Conservation (phyloP, 2,797 vertebrate species). For the Ficedula albicollis region DNA sequence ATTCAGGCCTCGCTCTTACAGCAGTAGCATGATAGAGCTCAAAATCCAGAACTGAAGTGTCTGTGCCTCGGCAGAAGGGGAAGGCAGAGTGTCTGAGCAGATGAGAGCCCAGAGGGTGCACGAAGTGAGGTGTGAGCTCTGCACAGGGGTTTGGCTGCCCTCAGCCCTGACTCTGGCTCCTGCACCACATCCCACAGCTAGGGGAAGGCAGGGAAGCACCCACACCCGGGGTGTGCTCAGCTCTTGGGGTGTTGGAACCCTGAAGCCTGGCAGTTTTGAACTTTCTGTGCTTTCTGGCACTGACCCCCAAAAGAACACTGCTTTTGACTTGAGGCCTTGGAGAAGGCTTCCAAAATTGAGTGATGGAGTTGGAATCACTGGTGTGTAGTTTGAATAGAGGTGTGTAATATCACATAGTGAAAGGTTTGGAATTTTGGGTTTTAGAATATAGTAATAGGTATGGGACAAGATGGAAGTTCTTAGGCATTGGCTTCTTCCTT, state of each 20-base stretch:
- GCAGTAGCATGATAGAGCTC: rapidly evolving
- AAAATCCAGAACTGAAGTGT: background rate
- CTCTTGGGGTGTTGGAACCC: background rate
- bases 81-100: background rate
- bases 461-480: too few species aligned
- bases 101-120: background rate
- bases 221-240: background rate
- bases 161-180: background rate
- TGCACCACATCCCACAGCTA: rapidly evolving
- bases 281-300: too few species aligned
- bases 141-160: background rate
- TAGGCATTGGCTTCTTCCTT: too few species aligned
- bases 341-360: too few species aligned
- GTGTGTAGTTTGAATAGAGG: too few species aligned
- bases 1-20: background rate
- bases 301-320: too few species aligned
- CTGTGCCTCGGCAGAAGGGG: background rate
- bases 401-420: too few species aligned
- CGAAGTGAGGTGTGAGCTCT: rapidly evolving
- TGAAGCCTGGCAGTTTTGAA: too few species aligned
- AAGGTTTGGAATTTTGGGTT: too few species aligned
- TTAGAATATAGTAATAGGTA: too few species aligned
- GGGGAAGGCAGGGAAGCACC: rapidly evolving
- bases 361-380: too few species aligned
- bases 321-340: too few species aligned